Conservation (phyloP, 2,888 invertebrate genomes). For the Schizaphis graminum region DNA sequence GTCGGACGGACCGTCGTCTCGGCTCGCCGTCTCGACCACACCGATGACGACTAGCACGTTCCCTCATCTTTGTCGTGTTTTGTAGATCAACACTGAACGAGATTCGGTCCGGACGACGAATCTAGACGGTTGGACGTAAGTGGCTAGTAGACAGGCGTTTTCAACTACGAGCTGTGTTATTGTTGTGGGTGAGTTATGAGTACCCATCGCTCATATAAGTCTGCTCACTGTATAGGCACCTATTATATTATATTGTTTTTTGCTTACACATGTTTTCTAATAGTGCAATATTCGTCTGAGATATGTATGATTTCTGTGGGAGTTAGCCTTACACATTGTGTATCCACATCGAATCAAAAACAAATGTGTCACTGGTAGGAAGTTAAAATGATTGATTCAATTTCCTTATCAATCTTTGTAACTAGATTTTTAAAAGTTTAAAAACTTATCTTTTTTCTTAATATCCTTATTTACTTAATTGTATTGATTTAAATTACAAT, state of each 20-base stretch:
- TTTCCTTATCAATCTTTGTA: background rate
- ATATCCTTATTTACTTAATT: background rate
- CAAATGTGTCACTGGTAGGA: background rate
- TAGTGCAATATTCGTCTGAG: background rate
- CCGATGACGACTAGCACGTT: background rate
- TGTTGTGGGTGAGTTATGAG: background rate
- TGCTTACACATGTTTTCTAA: background rate
- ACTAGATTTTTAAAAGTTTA: background rate
- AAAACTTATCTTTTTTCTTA: background rate
- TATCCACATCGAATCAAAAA: background rate
- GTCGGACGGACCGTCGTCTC: background rate
- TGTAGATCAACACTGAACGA: background rate
- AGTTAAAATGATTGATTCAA: background rate
- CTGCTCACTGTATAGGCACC: background rate
- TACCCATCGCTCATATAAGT: background rate
- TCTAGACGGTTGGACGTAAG: background rate
- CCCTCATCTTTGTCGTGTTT: background rate
- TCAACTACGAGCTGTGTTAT: background rate
- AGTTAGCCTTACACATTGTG: background rate
- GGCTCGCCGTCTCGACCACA: background rate
- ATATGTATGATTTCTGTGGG: background rate
- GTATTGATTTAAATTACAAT: background rate
- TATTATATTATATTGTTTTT: background rate
- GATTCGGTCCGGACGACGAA: background rate
- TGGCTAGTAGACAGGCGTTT: background rate